These are phyloP conservation scores for Pitangus sulphuratus DNA, from an alignment of 2,797 vertebrate genomes.

Conservation along the genomic window DNA sequence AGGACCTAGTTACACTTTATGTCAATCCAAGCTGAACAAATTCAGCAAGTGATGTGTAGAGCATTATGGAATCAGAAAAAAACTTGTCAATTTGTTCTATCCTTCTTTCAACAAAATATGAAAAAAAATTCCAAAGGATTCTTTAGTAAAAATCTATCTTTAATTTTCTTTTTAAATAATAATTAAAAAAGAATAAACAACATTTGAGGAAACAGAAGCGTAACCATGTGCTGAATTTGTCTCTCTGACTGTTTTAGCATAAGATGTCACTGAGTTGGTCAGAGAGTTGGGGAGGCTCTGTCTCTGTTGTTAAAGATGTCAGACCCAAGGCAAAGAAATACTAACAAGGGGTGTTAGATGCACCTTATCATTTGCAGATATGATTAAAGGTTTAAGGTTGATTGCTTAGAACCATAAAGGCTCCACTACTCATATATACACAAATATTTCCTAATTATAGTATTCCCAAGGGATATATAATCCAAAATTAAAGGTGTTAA, in stretches of 20 bases:
- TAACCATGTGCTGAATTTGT: neutral
- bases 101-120: neutral
- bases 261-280: neutral
- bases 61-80: neutral
- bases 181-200: neutral
- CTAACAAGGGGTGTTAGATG: neutral
- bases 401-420: neutral
- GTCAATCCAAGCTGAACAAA: neutral
- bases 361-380: neutral
- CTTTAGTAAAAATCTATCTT: neutral
- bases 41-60: neutral
- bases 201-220: neutral
- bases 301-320: neutral
- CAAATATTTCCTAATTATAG: neutral
- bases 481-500: neutral
- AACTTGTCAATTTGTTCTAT: neutral
- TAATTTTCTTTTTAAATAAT: neutral
- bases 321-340: neutral
- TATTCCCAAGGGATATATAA: neutral
- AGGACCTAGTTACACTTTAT: neutral
- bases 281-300: neutral
- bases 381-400: neutral
- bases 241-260: neutral
- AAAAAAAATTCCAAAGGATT: neutral
- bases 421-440: neutral